These are phyloP conservation scores for Macropodus opercularis DNA, from an alignment of 2,797 vertebrate species.

Conservation along the genomic window DNA sequence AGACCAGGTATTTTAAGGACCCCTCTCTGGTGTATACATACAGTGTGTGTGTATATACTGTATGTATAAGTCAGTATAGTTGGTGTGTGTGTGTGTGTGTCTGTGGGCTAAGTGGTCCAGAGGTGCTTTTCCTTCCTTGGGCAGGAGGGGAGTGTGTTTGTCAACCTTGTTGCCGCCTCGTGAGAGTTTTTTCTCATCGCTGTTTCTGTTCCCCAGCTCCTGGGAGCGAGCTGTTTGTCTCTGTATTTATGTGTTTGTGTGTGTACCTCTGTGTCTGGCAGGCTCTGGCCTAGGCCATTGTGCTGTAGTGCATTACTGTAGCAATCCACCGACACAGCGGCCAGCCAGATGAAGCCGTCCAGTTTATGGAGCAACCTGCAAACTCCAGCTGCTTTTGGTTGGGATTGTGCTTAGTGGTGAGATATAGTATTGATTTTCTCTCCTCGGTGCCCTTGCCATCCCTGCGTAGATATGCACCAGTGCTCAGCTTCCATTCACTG, in stretches of 20 bases:
- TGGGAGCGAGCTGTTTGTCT: slow-evolving; percentile 61
- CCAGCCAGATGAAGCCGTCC: slow-evolving; percentile 83
- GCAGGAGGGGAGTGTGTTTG: slow-evolving; percentile 64
- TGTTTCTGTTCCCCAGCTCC: slow-evolving; percentile 66
- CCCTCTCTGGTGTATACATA: slow-evolving; percentile 13
- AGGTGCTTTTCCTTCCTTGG: slow-evolving; percentile 66
- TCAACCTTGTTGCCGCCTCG: slow-evolving; percentile 67
- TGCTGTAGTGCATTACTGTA: slow-evolving; percentile 74
- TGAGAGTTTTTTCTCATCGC: slow-evolving; percentile 72
- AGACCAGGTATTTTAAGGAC: slow-evolving; percentile 77
- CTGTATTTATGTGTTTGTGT: slow-evolving; percentile 34
- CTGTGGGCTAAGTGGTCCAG: slow-evolving; percentile 68
- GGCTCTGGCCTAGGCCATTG: slow-evolving; percentile 65
- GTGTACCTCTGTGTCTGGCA: slow-evolving; percentile 58
- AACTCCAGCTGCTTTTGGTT: slow-evolving; percentile 84
- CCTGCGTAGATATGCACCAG: slow-evolving; percentile 78
- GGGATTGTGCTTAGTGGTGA: slow-evolving; percentile 85
- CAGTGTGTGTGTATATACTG: slow-evolving; percentile 13
- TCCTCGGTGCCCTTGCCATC: slow-evolving; percentile 80
- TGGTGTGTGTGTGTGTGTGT: slow-evolving; percentile 11
- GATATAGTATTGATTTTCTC: slow-evolving; percentile 84
- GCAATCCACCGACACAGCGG: slow-evolving; percentile 73
- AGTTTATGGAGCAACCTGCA: slow-evolving; percentile 84
- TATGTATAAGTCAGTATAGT: slow-evolving; percentile 11
- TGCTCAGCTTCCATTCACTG: slow-evolving; percentile 76